phyloP scores from a whole-genome alignment of 1,140 invertebrate species.

The Planococcus citri region DNA sequence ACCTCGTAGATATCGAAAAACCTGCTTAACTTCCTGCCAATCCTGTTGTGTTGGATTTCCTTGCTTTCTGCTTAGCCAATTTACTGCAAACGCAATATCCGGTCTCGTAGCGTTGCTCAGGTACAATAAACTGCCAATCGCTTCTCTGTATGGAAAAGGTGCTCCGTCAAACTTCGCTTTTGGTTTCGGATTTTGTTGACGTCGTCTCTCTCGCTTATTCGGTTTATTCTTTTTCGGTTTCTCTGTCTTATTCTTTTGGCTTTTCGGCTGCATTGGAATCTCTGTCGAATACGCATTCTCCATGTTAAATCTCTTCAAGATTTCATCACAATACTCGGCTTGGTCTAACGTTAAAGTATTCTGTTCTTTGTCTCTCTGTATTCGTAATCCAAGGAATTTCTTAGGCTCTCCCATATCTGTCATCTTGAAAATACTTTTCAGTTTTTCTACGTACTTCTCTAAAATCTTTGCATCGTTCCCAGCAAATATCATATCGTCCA shows the following conservation, averaged over 20 bases:
- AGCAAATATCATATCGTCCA: neutral
- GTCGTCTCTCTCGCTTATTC: conserved; percentile 25
- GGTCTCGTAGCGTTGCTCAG: conserved; percentile 32
- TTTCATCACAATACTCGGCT: conserved; percentile 34
- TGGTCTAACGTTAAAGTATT: conserved; percentile 29
- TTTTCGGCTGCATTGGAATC: conserved; percentile 36
- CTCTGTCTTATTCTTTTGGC: too few relatives aligned
- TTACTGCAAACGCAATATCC: conserved; percentile 34
- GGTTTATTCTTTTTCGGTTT: conserved; percentile 24
- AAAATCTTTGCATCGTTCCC: neutral
- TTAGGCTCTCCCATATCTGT: conserved; percentile 32
- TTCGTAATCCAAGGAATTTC: conserved; percentile 22
- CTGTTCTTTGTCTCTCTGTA: neutral
- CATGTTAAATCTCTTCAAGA: conserved; percentile 33
- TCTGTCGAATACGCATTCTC: conserved; percentile 32
- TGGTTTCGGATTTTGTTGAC: conserved; percentile 23
- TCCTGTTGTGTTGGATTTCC: conserved; percentile 26
- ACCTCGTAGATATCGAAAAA: conserved; percentile 31
- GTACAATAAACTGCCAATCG: conserved; percentile 34
- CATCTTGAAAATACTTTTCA: conserved; percentile 32
- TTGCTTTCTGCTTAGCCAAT: conserved; percentile 28
- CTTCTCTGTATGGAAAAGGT: conserved; percentile 32
- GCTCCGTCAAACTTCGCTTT: too few relatives aligned
- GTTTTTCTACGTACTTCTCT: neutral
- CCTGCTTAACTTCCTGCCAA: conserved; percentile 28